Evolutionary conservation across 2,113 vertebrate species (phyloP).

Genomic region (Phoenicopterus ruber): DNA sequence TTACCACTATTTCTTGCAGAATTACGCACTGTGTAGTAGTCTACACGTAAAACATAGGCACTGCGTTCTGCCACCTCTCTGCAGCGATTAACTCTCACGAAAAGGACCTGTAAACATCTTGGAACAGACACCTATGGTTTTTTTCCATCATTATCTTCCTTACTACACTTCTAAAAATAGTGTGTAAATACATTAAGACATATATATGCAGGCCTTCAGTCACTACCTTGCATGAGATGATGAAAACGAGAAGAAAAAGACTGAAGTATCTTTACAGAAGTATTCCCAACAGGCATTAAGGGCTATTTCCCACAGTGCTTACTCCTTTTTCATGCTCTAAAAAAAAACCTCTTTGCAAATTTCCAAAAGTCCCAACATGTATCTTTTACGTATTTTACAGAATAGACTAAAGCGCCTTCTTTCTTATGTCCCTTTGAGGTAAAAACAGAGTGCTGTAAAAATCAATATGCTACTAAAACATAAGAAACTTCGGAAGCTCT

Average conservation of each 20-base stretch:
- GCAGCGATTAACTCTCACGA: background rate
- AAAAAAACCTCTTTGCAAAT: background rate
- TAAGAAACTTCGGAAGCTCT: background rate
- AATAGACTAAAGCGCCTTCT: background rate
- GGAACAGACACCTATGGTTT: background rate
- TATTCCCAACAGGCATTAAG: background rate
- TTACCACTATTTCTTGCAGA: background rate
- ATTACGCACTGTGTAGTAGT: background rate
- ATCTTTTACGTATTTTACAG: background rate
- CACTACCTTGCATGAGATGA: fast-evolving
- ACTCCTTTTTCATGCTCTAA: background rate
- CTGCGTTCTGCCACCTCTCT: background rate
- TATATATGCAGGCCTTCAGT: background rate
- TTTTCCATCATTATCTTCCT: background rate
- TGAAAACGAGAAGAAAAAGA: background rate
- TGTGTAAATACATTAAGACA: background rate
- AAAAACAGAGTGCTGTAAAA: background rate
- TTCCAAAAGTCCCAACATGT: background rate
- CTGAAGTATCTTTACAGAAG: background rate
- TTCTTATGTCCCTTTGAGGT: background rate
- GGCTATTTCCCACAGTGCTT: background rate
- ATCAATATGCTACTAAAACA: background rate
- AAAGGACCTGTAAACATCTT: background rate
- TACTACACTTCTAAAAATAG: background rate
- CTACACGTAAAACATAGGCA: fast-evolving